Evolutionary conservation across 2,888 invertebrate genomes (phyloP), one percentile per base, ranked within the genome.

Genomic region (Toxonevra muliebris): DNA sequence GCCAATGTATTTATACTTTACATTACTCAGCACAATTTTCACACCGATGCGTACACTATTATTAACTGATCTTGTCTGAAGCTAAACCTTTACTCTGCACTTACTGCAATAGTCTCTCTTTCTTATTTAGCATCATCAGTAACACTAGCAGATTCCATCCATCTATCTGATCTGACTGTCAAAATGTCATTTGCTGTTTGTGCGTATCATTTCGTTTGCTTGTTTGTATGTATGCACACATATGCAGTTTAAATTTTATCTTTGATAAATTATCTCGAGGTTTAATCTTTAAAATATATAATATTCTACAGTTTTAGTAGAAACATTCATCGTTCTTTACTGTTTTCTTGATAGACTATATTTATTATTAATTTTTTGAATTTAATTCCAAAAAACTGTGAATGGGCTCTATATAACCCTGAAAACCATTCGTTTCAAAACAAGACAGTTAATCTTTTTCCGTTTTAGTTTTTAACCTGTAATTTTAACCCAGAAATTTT

Each of bases 21-120:
- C 71, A 64, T 72, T 68, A 64, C 73, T 74, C 73, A 68, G 66
- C 66, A 69, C 75, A 73, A 80, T 74, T 79, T 80, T 69, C 79
- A 76, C 76, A 60, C 55, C 13, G 70, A 60, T 74, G 70, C 72
- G 72, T 64, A 70, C 74, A 12, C 20, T 60, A 71, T 76, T 80
- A 77, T 79, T 78, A 79, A 79, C 77, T 73, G 74, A 60, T 30
- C 69, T 68, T 41, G 55, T 40, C 12, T 17, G 15, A 20, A 55
- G 62, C 41, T 69, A 54, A 60, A 64, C 43, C 42, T 19, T 13
- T 11, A 41, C 42, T 45, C 19, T 17, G 17, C 43, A 41, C 48
- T 17, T 58, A 50, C 58, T 19, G 30, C 15, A 50, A 61, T 48
- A 54, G 54, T 52, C 41, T 54, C 48, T 45, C 48, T 19, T 57